Evolutionary conservation across 2,888 invertebrate genomes (phyloP), one percentile per base, ranked within the genome.

Genomic region (Parasteatoda lunata): DNA sequence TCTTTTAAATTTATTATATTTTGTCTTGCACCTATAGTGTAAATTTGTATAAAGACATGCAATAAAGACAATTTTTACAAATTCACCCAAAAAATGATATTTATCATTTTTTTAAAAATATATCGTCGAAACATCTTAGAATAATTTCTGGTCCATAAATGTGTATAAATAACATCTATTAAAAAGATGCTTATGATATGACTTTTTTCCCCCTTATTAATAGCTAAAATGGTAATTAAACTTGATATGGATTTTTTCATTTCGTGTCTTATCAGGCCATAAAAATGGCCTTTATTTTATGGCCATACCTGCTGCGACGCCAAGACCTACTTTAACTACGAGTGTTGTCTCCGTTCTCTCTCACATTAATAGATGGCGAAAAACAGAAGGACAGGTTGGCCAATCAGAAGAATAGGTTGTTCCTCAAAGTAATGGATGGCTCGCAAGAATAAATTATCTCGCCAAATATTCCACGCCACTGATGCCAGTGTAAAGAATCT

Each of bases 271-370:
- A 15, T 72, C 52, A 8, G 51, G 15, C 73, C 4, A 11, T 52
- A n/a, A 30, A 54, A 54, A 49, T 48, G 4, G 15, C 45, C 13
- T 30, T 13, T 5, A 52, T 45, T 30, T 47, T 48, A n/a, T 30
- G 59, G 54, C 54, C n/a, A 59, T 68, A 30, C 59, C 66, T 76
- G 30, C 59, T 76, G 47, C 6, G 48, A 30, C 11, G 9, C 70
- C 47, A 47, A 48, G 48, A 47, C 51, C 66, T 51, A 52, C 11
- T 59, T 13, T n/a, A 59, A 5, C 15, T 68, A 47, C 47, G 51
- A n/a, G 75, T 59, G 69, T 83, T 48, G 84, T 78, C 84, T 78
- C 84, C 78, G 84, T 78, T 84, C 84, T 84, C 84, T 68, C n/a
- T 48, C 66, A 65, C 78, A 84, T 72, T 73, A 72, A 84, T 59